These are phyloP conservation scores for Pogonus chalceus DNA, from an alignment of 1,140 invertebrate species.

Conservation along the genomic window DNA sequence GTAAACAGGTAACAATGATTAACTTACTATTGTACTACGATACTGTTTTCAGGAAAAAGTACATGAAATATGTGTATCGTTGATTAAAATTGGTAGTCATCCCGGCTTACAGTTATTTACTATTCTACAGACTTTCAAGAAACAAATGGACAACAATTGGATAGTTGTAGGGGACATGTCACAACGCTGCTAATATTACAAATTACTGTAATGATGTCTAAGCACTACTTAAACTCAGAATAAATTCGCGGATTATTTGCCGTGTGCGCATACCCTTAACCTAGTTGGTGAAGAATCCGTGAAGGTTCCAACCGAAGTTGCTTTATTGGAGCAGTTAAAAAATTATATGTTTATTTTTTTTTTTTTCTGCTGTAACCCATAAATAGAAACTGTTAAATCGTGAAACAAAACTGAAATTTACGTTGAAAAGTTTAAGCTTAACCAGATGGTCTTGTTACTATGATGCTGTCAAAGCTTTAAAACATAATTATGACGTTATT, in stretches of 20 bases:
- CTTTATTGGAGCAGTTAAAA: no score
- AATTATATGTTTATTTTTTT: no score
- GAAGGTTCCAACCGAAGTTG: constrained; percentile 3
- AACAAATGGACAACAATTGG: not conserved
- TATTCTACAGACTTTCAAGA: no score
- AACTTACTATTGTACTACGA: no score
- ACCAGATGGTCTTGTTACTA: constrained; percentile 7
- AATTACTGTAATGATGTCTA: no score
- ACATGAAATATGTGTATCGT: no score
- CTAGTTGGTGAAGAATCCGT: constrained; percentile 3
- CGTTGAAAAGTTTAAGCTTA: constrained; percentile 5
- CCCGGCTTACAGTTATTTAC: no score
- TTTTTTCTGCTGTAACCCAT: no score
- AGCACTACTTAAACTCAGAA: constrained; percentile 1
- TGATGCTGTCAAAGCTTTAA: constrained; percentile 5
- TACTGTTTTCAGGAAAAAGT: not conserved
- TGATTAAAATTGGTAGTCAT: no score
- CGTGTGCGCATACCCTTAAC: no score
- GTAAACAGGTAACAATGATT: constrained; percentile 11
- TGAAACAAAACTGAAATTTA: constrained; percentile 9
- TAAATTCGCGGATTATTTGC: not conserved
- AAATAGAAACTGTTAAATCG: no score
- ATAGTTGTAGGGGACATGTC: not conserved
- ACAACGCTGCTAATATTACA: constrained; percentile 2
- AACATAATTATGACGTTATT: not conserved